These are phyloP conservation scores for Sebastiscus albofasciatus DNA, from an alignment of 2,797 vertebrate genomes.

Conservation along the genomic window DNA sequence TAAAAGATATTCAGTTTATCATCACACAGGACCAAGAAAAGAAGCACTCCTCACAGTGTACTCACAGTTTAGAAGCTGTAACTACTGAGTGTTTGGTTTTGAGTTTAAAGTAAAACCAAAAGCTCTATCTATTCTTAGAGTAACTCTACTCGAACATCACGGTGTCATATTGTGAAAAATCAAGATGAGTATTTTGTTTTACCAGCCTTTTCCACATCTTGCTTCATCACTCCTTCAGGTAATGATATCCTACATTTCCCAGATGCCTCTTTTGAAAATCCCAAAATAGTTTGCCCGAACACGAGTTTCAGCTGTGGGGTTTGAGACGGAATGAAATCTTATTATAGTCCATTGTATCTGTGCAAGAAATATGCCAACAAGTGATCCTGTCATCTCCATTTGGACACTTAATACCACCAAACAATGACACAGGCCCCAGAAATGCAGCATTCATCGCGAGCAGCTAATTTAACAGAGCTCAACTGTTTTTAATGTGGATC, in stretches of 20 bases:
- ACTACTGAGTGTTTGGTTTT: too few relatives aligned
- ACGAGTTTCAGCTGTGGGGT: background rate
- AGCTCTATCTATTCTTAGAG: background rate
- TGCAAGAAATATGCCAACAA: background rate
- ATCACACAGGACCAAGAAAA: too few relatives aligned
- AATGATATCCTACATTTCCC: background rate
- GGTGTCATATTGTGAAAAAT: background rate
- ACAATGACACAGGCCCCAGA: constrained; percentile 13
- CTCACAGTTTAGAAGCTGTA: too few relatives aligned
- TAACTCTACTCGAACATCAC: background rate
- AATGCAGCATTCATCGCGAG: constrained; percentile 15
- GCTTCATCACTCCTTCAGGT: background rate
- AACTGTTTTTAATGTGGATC: constrained; percentile 40
- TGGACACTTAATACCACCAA: background rate
- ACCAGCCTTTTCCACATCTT: background rate
- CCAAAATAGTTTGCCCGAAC: background rate
- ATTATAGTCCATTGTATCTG: background rate
- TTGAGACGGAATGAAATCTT: constrained; percentile 1
- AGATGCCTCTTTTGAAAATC: background rate
- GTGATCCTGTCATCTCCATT: constrained; percentile 9
- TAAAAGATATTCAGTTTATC: too few relatives aligned
- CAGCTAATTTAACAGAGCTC: constrained; percentile 23
- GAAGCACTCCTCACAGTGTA: too few relatives aligned
- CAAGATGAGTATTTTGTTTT: background rate
- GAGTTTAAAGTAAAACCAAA: background rate